A percentile compares a stretch with the other conserved stretches of the same genome.
Conservation (phyloP, 2,113 vertebrate species). For the Vulpes lagopus region DNA sequence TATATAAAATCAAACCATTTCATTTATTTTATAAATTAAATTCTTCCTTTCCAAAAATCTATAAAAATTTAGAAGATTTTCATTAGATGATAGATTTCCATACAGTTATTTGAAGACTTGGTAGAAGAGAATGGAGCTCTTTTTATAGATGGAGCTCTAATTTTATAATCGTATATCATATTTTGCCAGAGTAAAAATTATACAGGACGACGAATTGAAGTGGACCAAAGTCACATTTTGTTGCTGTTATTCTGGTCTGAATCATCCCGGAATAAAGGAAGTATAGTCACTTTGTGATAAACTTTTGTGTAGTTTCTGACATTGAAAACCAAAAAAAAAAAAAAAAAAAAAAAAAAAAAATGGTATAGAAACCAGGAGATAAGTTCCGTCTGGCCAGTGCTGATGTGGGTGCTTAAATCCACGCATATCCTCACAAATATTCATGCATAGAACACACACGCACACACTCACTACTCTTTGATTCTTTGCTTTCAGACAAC, state of each 20-base stretch:
- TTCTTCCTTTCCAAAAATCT: neutral
- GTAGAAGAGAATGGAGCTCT: neutral
- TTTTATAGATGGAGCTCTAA: neutral
- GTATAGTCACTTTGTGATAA: neutral
- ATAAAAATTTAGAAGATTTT: neutral
- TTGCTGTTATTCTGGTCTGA: neutral
- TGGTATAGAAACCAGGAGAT: neutral
- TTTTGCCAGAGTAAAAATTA: neutral
- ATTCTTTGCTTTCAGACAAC: neutral
- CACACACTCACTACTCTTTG: neutral
- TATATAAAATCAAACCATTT: constrained; percentile 10
- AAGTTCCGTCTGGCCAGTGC: neutral
- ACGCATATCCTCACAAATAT: neutral
- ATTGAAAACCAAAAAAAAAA: neutral
- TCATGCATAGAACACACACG: neutral
- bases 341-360: neutral
- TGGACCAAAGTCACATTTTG: neutral
- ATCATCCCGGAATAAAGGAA: neutral
- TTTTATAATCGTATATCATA: neutral
- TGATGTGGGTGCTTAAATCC: neutral
- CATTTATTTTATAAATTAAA: constrained; percentile 14
- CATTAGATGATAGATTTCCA: neutral
- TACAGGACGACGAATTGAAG: neutral
- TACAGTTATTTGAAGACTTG: neutral
- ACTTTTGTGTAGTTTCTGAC: neutral